Base-by-base conservation (phyloP, 2,113 vertebrate species). In the Pollimyrus isidori region DNA sequence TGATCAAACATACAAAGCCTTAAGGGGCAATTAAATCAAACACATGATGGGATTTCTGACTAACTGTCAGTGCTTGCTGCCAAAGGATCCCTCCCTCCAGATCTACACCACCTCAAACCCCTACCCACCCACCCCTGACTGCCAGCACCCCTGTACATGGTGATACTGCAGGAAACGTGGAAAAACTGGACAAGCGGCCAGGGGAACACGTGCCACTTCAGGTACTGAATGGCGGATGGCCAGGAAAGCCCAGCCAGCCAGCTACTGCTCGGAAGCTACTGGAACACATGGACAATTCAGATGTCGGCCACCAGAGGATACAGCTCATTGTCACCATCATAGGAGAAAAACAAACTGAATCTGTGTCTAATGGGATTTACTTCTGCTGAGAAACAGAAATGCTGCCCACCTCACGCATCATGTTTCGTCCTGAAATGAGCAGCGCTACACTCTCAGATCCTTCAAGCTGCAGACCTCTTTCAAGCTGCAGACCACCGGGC, bases 1-100 rank as follows among this genome's bases (percentile, higher is more conserved):
- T 94, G 93, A 95, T 93, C 94, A 94, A 94, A 94, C 90, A 42
- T 89, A 88, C 91, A 90, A 93, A 91, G 90, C 89, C 80, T 62
- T 93, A 92, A 94, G 93, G 92, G 92, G 92, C 93, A 94, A 92
- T 92, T 93, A 76, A 93, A 90, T 90, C 49, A 90, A 90, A 86
- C 90, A 87, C 91, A 23, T 65, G 80, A 93, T 86, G 90, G 52
- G 73, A 92, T 89, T 88, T 15, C 26, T 15, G 23, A 52, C 84
- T 50, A 30, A 50, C n/a, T 3, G 82, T 46, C 45, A 30, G 17
- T 19, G 45, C 62, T 92, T 76, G 88, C 86, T 91, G 91, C 42
- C 88, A 90, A 89, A 76, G 91, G 88, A 92, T 83, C 23, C 6
- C 73, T 46, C 56, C 82, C 73, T 17, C 76, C 69, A 82, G 17